Base-by-base conservation (phyloP, 2,888 invertebrate species). In the Apamea monoglypha region DNA sequence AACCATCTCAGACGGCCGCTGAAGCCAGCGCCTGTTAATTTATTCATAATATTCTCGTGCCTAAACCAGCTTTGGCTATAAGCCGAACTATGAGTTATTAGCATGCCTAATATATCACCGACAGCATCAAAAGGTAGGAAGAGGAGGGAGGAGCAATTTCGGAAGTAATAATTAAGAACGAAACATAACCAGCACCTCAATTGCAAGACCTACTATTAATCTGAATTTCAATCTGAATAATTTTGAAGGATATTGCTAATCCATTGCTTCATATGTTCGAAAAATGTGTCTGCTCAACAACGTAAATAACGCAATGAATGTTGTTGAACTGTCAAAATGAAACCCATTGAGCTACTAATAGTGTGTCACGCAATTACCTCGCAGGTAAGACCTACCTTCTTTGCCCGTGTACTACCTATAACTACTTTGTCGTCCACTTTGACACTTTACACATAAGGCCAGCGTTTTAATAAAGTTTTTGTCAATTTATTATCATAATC, bases 11-110 rank as follows among this genome's bases (percentile, higher is more conserved):
- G 50, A 10, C 53, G 10, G 16, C 40, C 36, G 44, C 56, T 72
- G 72, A 79, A 77, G 53, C 76, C 44, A 59, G 50, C 56, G 29
- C 40, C 32, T 64, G 64, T 59, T 88, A 87, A 90, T 85, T 86
- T 89, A 90, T 89, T 90, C 87, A 87, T 87, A 81, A 84, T 86
- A 82, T 87, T 83, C 81, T 76, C 72, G 78, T 69, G 59, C 59
- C 79, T 86, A 78, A 78, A 71, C 71, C 70, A 70, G 80, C 47
- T 70, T 76, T 74, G 80, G 76, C 74, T 67, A 76, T 74, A 69
- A 50, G 74, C 68, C 81, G 18, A 78, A 80, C 50, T 76, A 47
- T 73, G 53, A 87, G 72, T 87, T 75, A 87, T 83, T 83, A 67
- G 36, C 74, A 72, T 76, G 21, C 47, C 29, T 21, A 70, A 67